phyloP scores from a whole-genome alignment of 2,888 invertebrate species.

The Drosophila niveifrons region DNA sequence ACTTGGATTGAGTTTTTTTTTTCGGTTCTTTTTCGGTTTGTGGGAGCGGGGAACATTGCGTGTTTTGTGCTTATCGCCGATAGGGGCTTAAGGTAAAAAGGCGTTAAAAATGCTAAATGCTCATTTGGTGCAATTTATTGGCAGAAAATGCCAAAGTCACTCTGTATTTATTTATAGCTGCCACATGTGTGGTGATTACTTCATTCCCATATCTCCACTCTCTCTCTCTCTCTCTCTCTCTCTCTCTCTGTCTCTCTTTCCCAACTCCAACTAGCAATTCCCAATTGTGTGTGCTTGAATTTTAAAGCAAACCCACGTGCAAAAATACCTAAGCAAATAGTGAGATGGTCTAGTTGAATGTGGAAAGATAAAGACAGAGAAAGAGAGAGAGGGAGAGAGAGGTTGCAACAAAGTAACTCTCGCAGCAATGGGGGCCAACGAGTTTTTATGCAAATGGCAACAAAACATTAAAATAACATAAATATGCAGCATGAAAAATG shows the following conservation, averaged over 20 bases:
- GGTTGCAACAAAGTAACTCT: conserved; percentile 26
- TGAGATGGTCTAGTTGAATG: conserved; percentile 6
- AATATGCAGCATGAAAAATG: conserved; percentile 62
- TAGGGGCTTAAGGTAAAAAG: conserved; percentile 57
- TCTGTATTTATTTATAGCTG: conserved; percentile 49
- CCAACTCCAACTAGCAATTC: conserved; percentile 11
- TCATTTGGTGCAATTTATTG: conserved; percentile 72
- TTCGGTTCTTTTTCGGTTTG: conserved; percentile 13
- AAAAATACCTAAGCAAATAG: conserved; percentile 26
- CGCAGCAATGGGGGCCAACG: conserved; percentile 37
- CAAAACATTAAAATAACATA: conserved; percentile 59
- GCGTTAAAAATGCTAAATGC: conserved; percentile 77
- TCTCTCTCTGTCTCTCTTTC: too few species aligned
- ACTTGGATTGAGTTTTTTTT: conserved; percentile 8
- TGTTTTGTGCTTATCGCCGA: conserved; percentile 65
- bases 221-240: too few species aligned
- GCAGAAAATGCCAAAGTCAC: conserved; percentile 39
- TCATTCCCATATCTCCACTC: conserved; percentile 19
- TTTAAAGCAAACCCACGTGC: conserved; percentile 37
- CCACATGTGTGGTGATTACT: conserved; percentile 50
- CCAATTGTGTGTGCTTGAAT: conserved; percentile 37
- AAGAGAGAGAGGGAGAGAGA: not conserved
- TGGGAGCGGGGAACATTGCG: conserved; percentile 61
- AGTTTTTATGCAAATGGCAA: conserved; percentile 60
- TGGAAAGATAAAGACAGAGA: not conserved